A percentile compares a stretch with the other conserved stretches of the same genome.
These are phyloP conservation scores for Aphaenogaster rudis DNA, from an alignment of 1,140 invertebrate species.

Conservation along the genomic window DNA sequence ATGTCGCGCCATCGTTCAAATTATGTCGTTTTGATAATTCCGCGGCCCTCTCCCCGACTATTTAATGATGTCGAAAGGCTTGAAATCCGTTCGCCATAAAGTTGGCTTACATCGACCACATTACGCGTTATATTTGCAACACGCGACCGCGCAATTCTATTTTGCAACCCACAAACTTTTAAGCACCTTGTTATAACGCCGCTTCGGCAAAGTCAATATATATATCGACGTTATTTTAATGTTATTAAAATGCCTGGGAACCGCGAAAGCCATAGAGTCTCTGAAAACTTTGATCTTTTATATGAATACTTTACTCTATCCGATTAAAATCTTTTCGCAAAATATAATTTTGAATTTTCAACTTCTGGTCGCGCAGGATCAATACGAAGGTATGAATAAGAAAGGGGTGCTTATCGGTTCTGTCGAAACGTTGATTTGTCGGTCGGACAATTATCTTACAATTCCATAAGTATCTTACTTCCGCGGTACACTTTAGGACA, in stretches of 20 bases:
- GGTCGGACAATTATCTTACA: not conserved
- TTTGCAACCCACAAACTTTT: constrained; percentile 39
- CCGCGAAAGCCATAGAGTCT: not conserved
- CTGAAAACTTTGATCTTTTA: constrained; percentile 42
- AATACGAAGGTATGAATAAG: not conserved
- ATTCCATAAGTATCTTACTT: not conserved
- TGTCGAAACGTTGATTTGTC: not conserved
- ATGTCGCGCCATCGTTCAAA: not conserved
- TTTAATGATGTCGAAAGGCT: constrained; percentile 34
- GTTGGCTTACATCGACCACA: constrained; percentile 18
- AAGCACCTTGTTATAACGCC: constrained; percentile 30
- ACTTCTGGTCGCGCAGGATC: not conserved
- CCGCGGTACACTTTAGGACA: not conserved
- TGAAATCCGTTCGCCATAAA: constrained; percentile 33
- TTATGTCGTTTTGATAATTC: constrained; percentile 29
- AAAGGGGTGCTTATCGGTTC: not conserved
- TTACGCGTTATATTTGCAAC: constrained; percentile 37
- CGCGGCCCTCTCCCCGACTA: too few species aligned
- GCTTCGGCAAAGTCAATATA: constrained; percentile 15
- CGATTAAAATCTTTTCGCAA: constrained; percentile 32
- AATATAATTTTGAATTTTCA: constrained; percentile 17
- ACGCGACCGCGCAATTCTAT: constrained; percentile 25
- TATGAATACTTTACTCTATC: constrained; percentile 3
- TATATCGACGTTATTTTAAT: constrained; percentile 36
- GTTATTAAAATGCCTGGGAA: constrained; percentile 37